Evolutionary conservation across 2,888 invertebrate species (phyloP), one percentile per base, ranked within the genome.

Genomic region (Podabrus alpinus): DNA sequence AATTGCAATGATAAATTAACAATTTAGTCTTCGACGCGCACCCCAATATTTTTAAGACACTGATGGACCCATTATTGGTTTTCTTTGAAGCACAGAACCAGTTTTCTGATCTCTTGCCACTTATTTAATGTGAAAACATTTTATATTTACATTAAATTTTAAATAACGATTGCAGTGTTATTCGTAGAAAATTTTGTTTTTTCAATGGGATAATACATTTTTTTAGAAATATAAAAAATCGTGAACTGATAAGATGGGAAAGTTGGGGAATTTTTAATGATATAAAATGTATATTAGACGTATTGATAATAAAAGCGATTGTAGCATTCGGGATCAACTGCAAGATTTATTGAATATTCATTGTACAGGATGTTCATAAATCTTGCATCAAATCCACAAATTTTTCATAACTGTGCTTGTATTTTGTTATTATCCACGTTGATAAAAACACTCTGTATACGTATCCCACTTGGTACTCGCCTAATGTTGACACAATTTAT

Each of bases 11-110:
- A 64, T 64, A 15, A n/a, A 64, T 19, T 19, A n/a, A 19, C 62
- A 19, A 19, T 64, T 19, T 15, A 61, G 17, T 61, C 17, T 17
- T 61, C 13, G 9, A 61, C 17, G 61, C 17, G 45, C 61, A 61
- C 61, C 61, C 61, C 61, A 16, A 21, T 16, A 64, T 64, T 64
- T 64, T 64, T 17, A 19, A 64, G 62, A 64, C 62, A 64, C 21
- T n/a, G 16, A 17, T 64, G 62, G 62, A 19, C 62, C 62, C 62
- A 64, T 64, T 64, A 64, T 64, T 64, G 62, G 17, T 64, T 64
- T 64, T 64, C 62, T 64, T 21, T 19, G 19, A 45, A 45, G 45
- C n/a, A 24, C 45, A 45, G 45, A 45, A 45, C 45, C 45, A 45
- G 45, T 45, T 45, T 21, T 45, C 45, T 45, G 45, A 45, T 45